A percentile compares a stretch with the other conserved stretches of the same genome.
Conservation (phyloP, 1,140 invertebrate species). For the Neelides sp. region DNA sequence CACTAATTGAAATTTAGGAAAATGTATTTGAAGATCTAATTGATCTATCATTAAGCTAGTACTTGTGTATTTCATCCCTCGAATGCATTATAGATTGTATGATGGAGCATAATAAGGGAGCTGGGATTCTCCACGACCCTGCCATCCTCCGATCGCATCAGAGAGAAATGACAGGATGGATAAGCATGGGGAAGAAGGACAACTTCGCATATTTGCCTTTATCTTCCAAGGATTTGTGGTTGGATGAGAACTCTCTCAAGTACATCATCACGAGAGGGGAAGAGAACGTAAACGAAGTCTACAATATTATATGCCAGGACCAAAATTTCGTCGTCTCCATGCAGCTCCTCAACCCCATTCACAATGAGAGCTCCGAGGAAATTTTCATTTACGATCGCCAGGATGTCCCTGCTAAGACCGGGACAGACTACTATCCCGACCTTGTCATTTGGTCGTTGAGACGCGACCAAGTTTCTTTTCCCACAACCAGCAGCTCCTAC, state of each 20-base stretch:
- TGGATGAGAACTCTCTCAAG: slow-evolving; percentile 58
- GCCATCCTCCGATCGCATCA: slow-evolving; percentile 63
- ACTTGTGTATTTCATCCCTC: no score
- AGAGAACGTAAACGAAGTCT: slow-evolving; percentile 25
- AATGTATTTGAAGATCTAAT: no score
- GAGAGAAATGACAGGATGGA: slow-evolving; percentile 84
- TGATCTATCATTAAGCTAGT: no score
- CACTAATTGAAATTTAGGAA: no score
- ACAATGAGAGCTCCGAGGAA: slow-evolving; percentile 68
- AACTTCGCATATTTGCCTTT: slow-evolving; percentile 36
- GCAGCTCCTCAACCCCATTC: slow-evolving; percentile 73
- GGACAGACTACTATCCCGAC: slow-evolving; percentile 37
- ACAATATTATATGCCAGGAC: slow-evolving; percentile 26
- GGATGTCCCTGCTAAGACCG: slow-evolving; percentile 41
- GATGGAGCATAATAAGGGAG: slow-evolving; percentile 70
- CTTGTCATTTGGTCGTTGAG: slow-evolving; percentile 61
- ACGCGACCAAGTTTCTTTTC: slow-evolving; percentile 71
- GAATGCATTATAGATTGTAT: slow-evolving; percentile 45
- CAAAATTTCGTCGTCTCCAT: slow-evolving; percentile 39
- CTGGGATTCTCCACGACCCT: slow-evolving; percentile 86
- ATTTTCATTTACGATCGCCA: slow-evolving; percentile 56
- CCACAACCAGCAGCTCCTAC: slow-evolving; percentile 69
- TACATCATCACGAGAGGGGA: slow-evolving; percentile 52
- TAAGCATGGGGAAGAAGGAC: slow-evolving; percentile 39
- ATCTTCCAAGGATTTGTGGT: slow-evolving; percentile 42